Conservation (phyloP, 2,113 vertebrate species). For the Cranoglanis bouderius region DNA sequence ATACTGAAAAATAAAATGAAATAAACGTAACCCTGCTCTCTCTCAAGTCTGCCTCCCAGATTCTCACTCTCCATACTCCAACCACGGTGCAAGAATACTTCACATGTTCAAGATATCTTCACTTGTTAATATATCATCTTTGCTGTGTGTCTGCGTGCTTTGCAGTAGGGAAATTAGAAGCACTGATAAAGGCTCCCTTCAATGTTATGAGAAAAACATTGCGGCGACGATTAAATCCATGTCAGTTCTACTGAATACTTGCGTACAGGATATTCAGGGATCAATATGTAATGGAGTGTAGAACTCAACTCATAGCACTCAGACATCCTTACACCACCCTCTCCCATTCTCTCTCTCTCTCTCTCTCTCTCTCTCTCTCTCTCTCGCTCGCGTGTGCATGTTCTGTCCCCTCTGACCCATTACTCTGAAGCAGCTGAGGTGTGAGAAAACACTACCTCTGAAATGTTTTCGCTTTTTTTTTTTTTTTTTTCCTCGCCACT, state of each 20-base stretch:
- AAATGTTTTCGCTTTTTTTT: background rate
- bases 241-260: slow-evolving; percentile 5
- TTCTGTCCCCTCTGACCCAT: background rate
- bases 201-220: background rate
- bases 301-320: background rate
- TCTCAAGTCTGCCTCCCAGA: background rate
- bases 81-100: background rate
- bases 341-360: background rate
- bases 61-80: background rate
- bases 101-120: background rate
- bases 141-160: background rate
- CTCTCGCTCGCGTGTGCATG: background rate
- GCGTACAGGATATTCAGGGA: background rate
- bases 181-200: background rate
- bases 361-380: background rate
- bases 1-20: background rate
- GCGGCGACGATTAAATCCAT: background rate
- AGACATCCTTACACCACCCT: background rate
- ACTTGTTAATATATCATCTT: background rate
- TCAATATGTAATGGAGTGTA: background rate
- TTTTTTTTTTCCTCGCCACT: background rate
- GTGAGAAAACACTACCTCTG: slow-evolving; percentile 5
- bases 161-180: background rate
- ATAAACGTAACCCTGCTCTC: background rate
- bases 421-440: background rate